These are phyloP conservation scores for Arremon brunneinucha DNA, from an alignment of 2,797 vertebrate species.

Conservation along the genomic window DNA sequence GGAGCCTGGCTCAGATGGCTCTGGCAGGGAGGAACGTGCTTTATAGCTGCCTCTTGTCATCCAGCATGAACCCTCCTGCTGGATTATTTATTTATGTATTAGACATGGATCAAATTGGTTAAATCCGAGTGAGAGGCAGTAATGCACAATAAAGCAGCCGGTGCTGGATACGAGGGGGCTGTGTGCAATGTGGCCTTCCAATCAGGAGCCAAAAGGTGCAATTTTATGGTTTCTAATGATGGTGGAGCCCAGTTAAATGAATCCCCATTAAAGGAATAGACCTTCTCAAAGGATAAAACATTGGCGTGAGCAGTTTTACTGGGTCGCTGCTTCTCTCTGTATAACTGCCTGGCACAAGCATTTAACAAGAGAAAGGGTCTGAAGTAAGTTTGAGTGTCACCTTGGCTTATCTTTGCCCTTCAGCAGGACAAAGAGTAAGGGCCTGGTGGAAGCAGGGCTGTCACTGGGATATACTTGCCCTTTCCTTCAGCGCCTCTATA, in stretches of 20 bases:
- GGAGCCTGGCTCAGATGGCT: slow-evolving; percentile 59
- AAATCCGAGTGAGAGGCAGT: slow-evolving; percentile 52
- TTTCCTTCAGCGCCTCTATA: not conserved
- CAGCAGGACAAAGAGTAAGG: not conserved
- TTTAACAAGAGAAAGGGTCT: not conserved
- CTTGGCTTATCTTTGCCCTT: slow-evolving; percentile 28
- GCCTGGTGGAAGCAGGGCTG: not conserved
- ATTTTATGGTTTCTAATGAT: slow-evolving; percentile 60
- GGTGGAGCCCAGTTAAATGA: slow-evolving; percentile 51
- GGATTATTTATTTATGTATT: slow-evolving; percentile 73
- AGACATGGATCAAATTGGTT: slow-evolving; percentile 69
- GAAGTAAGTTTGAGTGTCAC: slow-evolving; percentile 29
- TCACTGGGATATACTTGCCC: not conserved
- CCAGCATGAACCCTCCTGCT: slow-evolving; percentile 44
- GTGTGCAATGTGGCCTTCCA: slow-evolving; percentile 19
- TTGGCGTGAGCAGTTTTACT: not conserved
- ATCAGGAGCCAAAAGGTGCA: slow-evolving; percentile 63
- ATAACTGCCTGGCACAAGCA: not conserved
- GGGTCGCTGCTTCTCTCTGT: not conserved
- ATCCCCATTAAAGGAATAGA: slow-evolving; percentile 48
- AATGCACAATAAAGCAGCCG: slow-evolving; percentile 54
- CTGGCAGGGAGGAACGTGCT: slow-evolving; percentile 5
- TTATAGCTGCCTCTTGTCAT: slow-evolving; percentile 60
- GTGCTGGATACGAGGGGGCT: not conserved
- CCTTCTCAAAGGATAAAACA: slow-evolving; percentile 25